Percentiles rank a stretch among this genome's conserved stretches.
phyloP scores from a whole-genome alignment of 2,113 vertebrate species.

The Cyanoliseus patagonus region DNA sequence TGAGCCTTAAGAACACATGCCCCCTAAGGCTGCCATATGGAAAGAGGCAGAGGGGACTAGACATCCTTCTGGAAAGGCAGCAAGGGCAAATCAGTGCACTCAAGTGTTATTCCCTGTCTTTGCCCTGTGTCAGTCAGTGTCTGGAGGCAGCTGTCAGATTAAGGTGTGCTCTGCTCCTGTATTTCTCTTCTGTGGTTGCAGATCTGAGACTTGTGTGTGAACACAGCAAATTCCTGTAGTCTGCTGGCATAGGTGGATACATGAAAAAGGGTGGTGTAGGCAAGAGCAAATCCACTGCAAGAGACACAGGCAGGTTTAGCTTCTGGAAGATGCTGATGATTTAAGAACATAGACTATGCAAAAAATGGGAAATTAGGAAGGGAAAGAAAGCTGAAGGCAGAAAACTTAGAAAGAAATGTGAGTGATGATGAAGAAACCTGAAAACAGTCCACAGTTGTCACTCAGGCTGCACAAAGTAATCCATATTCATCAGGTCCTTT shows the following conservation, averaged over 20 bases:
- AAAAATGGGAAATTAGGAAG: neutral
- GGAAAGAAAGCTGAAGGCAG: slow-evolving; percentile 5
- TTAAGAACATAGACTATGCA: neutral
- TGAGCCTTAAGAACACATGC: slow-evolving; percentile 38
- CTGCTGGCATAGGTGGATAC: neutral
- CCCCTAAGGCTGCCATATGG: slow-evolving; percentile 24
- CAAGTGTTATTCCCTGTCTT: neutral
- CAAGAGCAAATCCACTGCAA: neutral
- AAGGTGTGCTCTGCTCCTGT: neutral
- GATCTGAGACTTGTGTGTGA: neutral
- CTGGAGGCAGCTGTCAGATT: neutral
- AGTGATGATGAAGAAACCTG: slow-evolving; percentile 17
- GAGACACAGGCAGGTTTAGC: neutral
- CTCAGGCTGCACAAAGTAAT: slow-evolving; percentile 20
- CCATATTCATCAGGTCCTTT: slow-evolving; percentile 31
- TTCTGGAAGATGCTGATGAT: neutral
- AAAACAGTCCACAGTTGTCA: slow-evolving; percentile 33
- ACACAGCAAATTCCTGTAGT: neutral
- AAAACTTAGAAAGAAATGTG: neutral
- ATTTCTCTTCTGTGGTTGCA: neutral
- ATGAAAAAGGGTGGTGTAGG: neutral
- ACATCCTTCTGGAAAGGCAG: slow-evolving; percentile 16
- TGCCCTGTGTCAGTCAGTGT: neutral
- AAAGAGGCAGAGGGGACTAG: neutral
- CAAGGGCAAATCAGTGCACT: neutral